Evolutionary conservation across 2,797 vertebrate species (phyloP), one percentile per base, ranked within the genome.

Genomic region (Cyclura pinguis): DNA sequence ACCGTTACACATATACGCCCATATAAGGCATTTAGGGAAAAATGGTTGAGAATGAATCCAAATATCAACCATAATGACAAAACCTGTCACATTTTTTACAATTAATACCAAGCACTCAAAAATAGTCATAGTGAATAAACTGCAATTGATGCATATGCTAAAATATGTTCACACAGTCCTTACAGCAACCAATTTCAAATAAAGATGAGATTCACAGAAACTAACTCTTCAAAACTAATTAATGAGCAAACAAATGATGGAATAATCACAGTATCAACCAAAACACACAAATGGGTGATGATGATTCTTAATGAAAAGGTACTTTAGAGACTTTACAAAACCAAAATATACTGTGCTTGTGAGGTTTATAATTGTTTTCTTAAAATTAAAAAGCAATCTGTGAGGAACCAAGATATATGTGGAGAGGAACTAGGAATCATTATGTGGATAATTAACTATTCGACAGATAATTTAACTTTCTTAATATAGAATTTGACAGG

Each of bases 191-290:
- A 67, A 82, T 82, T 57, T 73, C 78, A 88, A 88, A 82, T 88
- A 82, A 86, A 59, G 27, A 76, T 77, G 73, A 86, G 24, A 38
- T 88, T 32, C 64, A 81, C 16, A 73, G n/a, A 82, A 55, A 82
- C 73, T 67, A 82, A 47, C 47, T 81, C 87, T 88, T 88, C 78
- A 88, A 73, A 80, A 64, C 42, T 55, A 82, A 82, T 81, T 81
- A 88, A 88, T 16, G 50, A 57, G 50, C 1, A 32, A 76, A 38
- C 67, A 50, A 38, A 18, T 8, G n/a, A 24, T 29, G 38, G 78
- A 88, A 35, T 57, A 72, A 73, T 57, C 29, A 57, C 35, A 73
- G 35, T 29, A 59, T 88, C 35, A 52, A 82, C 14, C n/a, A 73
- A 16, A 57, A 50, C 57, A 80, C 32, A 22, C 57, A 20, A 67